Evolutionary conservation across 1,140 invertebrate genomes (phyloP).

Genomic region (Pogonomyrmex barbatus): DNA sequence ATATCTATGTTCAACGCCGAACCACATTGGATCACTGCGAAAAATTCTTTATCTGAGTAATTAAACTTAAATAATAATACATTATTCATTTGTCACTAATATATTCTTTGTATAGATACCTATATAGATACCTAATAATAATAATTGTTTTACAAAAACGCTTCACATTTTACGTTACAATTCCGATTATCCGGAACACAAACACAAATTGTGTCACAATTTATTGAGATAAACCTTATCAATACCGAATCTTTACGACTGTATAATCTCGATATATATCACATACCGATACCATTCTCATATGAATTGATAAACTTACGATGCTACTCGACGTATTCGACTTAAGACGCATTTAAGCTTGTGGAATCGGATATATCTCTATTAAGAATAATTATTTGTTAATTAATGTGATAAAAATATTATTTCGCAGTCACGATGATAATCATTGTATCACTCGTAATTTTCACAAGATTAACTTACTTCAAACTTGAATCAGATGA

Average conservation of each 20-base stretch:
- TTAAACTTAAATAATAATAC: not conserved
- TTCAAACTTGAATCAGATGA: not conserved
- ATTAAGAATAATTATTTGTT: not conserved
- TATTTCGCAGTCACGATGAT: not conserved
- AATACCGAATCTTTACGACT: not conserved
- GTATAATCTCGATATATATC: not conserved
- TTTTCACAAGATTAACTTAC: not conserved
- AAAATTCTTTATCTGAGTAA: not conserved
- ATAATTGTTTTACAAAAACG: not conserved
- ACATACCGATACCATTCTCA: not conserved
- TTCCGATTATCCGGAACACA: not conserved
- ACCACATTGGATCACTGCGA: not conserved
- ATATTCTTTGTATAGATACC: not conserved
- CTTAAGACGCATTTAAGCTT: not conserved
- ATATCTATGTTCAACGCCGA: not conserved
- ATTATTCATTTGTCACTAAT: not conserved
- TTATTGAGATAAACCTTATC: not conserved
- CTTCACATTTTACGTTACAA: not conserved
- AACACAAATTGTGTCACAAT: not conserved
- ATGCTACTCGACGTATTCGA: not conserved
- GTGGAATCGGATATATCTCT: not conserved
- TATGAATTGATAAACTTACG: constrained; percentile 3
- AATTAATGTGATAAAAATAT: constrained; percentile 5
- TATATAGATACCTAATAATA: not conserved
- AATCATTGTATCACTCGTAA: not conserved